Evolutionary conservation across 2,888 invertebrate species (phyloP).

Genomic region (Troglohyphantes excavatus): DNA sequence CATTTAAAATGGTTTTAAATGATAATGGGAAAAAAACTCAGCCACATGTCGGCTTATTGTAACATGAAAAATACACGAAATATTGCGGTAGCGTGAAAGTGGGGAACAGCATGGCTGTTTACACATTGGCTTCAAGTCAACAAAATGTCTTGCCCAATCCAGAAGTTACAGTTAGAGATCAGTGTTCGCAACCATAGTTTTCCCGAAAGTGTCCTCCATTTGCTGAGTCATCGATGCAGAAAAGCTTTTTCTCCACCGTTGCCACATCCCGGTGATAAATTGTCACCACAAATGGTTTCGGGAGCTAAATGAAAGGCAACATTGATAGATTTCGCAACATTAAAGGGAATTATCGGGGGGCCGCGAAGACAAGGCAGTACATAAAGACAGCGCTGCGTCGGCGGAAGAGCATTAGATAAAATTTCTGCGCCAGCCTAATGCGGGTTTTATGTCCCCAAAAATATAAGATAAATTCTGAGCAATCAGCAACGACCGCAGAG

Average conservation of each 20-base stretch:
- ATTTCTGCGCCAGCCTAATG: neutral
- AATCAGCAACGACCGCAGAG: neutral
- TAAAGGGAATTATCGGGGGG: neutral
- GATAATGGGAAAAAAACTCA: no score
- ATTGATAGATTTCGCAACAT: conserved; percentile 5
- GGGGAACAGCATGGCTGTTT: no score
- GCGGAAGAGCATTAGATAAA: conserved; percentile 5
- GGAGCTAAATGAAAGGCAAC: conserved; percentile 4
- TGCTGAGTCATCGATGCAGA: neutral
- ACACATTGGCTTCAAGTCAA: no score
- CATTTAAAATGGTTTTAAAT: no score
- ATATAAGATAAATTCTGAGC: conserved; percentile 1
- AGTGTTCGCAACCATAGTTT: no score
- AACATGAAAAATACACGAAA: no score
- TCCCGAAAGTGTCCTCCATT: no score
- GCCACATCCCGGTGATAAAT: conserved; percentile 1
- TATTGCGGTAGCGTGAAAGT: no score
- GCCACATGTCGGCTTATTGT: no score
- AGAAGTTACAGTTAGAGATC: no score
- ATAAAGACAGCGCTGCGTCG: neutral
- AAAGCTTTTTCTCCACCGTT: neutral
- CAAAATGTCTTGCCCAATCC: no score
- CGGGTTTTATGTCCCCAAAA: conserved; percentile 2
- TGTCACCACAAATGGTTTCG: neutral
- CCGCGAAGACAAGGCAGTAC: neutral